Percentiles rank a stretch among this genome's conserved stretches.
Evolutionary conservation across 1,140 invertebrate species (phyloP).

Genomic region (Lysiphlebus fabarum): DNA sequence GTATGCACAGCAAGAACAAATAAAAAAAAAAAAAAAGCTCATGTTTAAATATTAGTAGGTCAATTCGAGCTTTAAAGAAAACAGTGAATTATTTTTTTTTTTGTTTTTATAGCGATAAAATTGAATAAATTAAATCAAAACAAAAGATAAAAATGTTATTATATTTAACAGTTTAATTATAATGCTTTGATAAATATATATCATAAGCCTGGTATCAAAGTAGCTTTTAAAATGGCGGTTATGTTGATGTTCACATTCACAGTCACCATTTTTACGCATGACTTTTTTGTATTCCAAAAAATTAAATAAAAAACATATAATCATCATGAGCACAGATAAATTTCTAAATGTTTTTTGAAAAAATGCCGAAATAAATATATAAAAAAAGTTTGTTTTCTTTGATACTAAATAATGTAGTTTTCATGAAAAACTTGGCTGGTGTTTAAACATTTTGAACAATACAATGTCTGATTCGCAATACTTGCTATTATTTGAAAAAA

Average conservation of each 20-base stretch:
- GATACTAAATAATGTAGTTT: no score
- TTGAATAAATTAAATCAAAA: background rate
- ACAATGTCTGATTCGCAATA: no score
- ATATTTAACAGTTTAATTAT: background rate
- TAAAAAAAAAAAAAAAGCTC: no score
- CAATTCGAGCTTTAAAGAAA: background rate
- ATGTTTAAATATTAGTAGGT: no score
- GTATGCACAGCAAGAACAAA: no score
- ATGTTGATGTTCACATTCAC: background rate
- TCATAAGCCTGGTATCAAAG: no score
- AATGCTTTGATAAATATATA: background rate
- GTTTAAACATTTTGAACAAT: no score
- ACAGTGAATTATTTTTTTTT: background rate
- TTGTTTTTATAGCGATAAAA: background rate
- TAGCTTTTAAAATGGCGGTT: conserved; percentile 34
- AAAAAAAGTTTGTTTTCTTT: no score
- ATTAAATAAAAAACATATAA: no score
- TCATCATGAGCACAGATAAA: background rate
- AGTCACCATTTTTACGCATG: conserved; percentile 34
- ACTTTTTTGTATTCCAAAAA: no score
- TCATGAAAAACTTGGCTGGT: no score
- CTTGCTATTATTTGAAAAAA: no score
- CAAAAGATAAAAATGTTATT: background rate
- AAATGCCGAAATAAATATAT: background rate
- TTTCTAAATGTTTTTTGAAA: background rate